phyloP scores from a whole-genome alignment of 2,888 invertebrate genomes.

The Scelioninae gen. 1 region DNA sequence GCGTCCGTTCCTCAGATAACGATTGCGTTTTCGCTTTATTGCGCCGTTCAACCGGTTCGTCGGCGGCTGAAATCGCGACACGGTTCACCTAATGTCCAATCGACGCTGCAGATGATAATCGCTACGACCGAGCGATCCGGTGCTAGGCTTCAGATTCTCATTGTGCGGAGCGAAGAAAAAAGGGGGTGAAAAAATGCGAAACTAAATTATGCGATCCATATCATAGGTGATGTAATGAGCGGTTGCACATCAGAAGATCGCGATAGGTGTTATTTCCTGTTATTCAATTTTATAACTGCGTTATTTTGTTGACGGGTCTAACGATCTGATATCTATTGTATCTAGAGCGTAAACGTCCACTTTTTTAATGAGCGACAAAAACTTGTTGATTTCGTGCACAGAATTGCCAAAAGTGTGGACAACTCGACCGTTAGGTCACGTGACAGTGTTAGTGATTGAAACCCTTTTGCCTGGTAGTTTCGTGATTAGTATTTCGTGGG shows the following conservation, averaged over 20 bases:
- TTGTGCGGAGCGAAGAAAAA: conserved; percentile 19
- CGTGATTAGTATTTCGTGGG: no score
- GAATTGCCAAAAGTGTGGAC: conserved; percentile 10
- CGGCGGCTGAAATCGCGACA: conserved; percentile 62
- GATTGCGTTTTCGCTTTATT: conserved; percentile 68
- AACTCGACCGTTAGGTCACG: background rate
- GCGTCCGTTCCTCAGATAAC: conserved; percentile 53
- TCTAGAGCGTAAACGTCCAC: conserved; percentile 46
- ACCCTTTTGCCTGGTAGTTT: no score
- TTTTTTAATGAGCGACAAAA: conserved; percentile 18
- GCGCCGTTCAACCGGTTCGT: conserved; percentile 65
- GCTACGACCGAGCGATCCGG: conserved; percentile 35
- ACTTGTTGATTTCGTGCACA: conserved; percentile 32
- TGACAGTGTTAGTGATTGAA: no score
- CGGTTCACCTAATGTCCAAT: conserved; percentile 66
- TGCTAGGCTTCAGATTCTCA: conserved; percentile 31
- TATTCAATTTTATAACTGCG: conserved; percentile 53
- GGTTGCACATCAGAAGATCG: conserved; percentile 49
- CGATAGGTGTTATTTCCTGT: conserved; percentile 63
- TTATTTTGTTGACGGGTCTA: conserved; percentile 44
- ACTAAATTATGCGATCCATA: conserved; percentile 60
- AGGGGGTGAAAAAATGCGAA: background rate
- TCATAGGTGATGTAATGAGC: conserved; percentile 53
- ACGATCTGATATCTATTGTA: conserved; percentile 43
- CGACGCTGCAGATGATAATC: conserved; percentile 65